Evolutionary conservation across 2,888 invertebrate species (phyloP), one percentile per base, ranked within the genome.

Genomic region (Xestia rhomboidea): DNA sequence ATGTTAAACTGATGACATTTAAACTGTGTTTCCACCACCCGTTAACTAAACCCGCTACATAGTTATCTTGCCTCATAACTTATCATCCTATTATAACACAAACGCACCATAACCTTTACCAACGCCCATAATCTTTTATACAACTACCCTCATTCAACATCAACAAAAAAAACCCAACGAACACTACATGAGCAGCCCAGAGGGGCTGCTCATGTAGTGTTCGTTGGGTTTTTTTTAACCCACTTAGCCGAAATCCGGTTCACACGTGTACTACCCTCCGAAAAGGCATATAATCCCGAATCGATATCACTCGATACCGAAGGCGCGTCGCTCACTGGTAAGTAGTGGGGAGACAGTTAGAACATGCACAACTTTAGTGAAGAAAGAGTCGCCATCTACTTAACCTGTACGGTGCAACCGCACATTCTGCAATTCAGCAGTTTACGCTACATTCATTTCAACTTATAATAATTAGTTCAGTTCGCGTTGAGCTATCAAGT

Each of bases 301-400:
- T 92, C 93, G 90, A 93, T 93, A 93, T 89, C 89, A 90, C 88
- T 91, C 90, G 90, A 92, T 91, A 90, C 89, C 44, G 54, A 64
- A 64, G 41, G 64, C 15, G n/a, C n/a, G n/a, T 41, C 64, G 41
- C 10, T n/a, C n/a, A 64, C 18, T 64, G n/a, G 63, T 63, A 51
- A 11, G n/a, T n/a, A n/a, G n/a, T n/a, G n/a, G n/a, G n/a, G n/a
- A n/a, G n/a, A n/a, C n/a, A n/a, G n/a, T n/a, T n/a, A n/a, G n/a
- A n/a, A n/a, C n/a, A n/a, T n/a, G n/a, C n/a, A n/a, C n/a, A n/a
- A n/a, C n/a, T n/a, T n/a, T n/a, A n/a, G n/a, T n/a, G n/a, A n/a
- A n/a, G n/a, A n/a, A n/a, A n/a, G n/a, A n/a, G n/a, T n/a, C n/a
- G n/a, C n/a, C n/a, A n/a, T n/a, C n/a, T n/a, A n/a, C n/a, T n/a